Conservation (phyloP, 2,797 vertebrate genomes). For the Microcaecilia unicolor region DNA sequence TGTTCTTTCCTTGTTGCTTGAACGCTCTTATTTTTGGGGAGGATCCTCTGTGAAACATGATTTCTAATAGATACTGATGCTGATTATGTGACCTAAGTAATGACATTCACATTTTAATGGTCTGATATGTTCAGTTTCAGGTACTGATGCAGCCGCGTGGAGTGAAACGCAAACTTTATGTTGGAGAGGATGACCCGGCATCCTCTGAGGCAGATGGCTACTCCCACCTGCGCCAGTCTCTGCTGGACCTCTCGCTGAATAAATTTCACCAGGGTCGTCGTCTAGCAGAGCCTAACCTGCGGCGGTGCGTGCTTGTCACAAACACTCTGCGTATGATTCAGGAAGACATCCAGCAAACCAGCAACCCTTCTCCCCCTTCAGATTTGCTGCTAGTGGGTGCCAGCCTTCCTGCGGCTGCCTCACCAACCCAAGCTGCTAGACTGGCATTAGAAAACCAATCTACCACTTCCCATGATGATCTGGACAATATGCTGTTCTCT, state of each 20-base stretch:
- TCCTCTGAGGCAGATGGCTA: constrained; percentile 22
- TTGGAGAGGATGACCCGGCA: constrained; percentile 7
- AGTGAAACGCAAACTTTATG: constrained; percentile 61
- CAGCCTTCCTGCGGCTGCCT: background rate
- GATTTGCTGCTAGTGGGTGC: background rate
- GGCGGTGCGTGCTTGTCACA: constrained; percentile 66
- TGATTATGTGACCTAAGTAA: too few species aligned
- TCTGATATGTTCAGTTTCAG: background rate
- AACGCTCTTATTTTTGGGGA: too few species aligned
- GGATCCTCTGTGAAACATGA: too few species aligned
- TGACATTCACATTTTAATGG: background rate
- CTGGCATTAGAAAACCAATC: background rate
- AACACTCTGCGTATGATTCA: constrained; percentile 69
- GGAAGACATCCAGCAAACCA: constrained; percentile 26
- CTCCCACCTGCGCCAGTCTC: constrained; percentile 57
- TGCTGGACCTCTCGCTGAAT: constrained; percentile 65
- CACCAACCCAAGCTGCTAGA: background rate
- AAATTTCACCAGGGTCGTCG: constrained; percentile 65
- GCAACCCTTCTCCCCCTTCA: background rate
- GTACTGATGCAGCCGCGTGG: constrained; percentile 58
- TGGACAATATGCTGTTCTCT: constrained; percentile 50
- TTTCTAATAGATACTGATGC: too few species aligned
- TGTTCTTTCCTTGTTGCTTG: too few species aligned
- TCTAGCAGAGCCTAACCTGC: constrained; percentile 61
- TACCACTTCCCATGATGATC: constrained; percentile 8